Evolutionary conservation across 2,113 vertebrate species (phyloP), one percentile per base, ranked within the genome.

Genomic region (Galbula dea): DNA sequence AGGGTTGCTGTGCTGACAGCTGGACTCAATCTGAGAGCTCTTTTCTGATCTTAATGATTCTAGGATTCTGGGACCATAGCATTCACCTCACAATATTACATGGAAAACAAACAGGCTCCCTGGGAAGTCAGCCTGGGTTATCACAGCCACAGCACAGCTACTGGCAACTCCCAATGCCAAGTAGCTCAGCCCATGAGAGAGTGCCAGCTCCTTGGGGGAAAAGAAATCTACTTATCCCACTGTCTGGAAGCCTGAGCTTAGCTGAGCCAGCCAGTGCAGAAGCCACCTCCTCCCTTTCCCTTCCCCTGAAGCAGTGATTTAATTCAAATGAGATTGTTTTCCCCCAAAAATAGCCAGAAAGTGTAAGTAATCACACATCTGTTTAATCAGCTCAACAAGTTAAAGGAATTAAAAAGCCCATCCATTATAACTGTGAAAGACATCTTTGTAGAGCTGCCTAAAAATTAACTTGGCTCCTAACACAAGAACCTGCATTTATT

Each of bases 81-180:
- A 1, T 43, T 7, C 43, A 58, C 59, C 12, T 46, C 6, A 1
- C 29, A 30, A 52, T 0, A 8, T 5, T n/a, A 16, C 1, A 0
- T 2, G 36, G 61, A 69, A 66, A 84, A 29, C 52, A 45, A 85
- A 57, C 71, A 73, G 36, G 59, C 41, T 77, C 43, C 15, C 5
- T 34, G 39, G 80, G 45, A 30, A 36, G 36, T 12, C 83, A 69
- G 8, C 15, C 73, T 45, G 81, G 21, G 39, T 79, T 48, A 65
- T 52, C 67, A 48, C 1, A 71, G 69, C 16, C 27, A 41, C 61
- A 43, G 26, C 18, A 39, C 34, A 80, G 73, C 18, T 41, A 61
- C 62, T 61, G 52, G 54, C 65, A 72, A 3, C 23, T 83, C 66
- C 88, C 69, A 77, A 5, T 4, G 71, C 71, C 82, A 62, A 69